phyloP scores from a whole-genome alignment of 2,888 invertebrate species.

The Peribatodes rhomboidaria region DNA sequence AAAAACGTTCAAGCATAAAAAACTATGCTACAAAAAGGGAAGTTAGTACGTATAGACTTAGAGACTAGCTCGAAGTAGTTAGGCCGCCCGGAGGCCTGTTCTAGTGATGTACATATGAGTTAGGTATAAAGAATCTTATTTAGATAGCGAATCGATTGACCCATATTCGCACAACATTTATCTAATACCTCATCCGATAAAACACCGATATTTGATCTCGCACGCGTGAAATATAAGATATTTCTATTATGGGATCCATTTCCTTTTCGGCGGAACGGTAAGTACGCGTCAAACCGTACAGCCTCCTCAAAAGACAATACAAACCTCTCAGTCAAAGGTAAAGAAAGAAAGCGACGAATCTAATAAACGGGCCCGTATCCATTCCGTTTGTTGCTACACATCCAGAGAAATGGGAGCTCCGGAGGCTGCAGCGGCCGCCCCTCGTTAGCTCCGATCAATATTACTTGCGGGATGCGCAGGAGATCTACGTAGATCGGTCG shows the following conservation, averaged over 20 bases:
- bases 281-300: constrained; percentile 71
- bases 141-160: constrained; percentile 28
- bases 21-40: background rate
- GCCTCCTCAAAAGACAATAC: constrained; percentile 78
- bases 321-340: constrained; percentile 80
- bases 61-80: too few species aligned
- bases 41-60: too few species aligned
- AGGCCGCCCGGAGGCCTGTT: too few species aligned
- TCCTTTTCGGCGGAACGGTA: constrained; percentile 60
- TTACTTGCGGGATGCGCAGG: constrained; percentile 61
- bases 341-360: constrained; percentile 83
- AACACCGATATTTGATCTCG: constrained; percentile 51
- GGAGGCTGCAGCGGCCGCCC: constrained; percentile 56
- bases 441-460: constrained; percentile 67
- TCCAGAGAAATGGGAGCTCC: constrained; percentile 70
- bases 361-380: constrained; percentile 82
- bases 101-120: too few species aligned
- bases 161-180: constrained; percentile 35
- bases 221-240: constrained; percentile 56
- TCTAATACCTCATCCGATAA: constrained; percentile 40
- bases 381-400: constrained; percentile 78
- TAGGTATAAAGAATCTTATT: constrained; percentile 28
- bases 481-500: constrained; percentile 70
- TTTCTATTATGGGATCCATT: constrained; percentile 63
- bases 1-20: background rate